Base-by-base conservation (phyloP, 2,888 invertebrate species). In the Drosophila flavopinicola region DNA sequence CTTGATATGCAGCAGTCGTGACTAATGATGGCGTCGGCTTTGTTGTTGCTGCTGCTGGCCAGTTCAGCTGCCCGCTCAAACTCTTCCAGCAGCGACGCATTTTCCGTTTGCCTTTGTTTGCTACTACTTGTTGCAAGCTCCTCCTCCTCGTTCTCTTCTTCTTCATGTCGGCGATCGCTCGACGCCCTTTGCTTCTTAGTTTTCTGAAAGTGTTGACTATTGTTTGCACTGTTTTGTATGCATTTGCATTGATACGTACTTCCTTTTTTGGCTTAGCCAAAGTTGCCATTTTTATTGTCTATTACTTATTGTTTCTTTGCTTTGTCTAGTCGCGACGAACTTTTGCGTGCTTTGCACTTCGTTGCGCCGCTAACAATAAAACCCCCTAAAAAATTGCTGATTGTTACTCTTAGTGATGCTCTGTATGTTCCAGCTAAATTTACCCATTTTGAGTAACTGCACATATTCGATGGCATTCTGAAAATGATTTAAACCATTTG, bases 261-360 rank as follows among this genome's bases (percentile, higher is more conserved):
- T 80, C 80, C 54, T 85, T 88, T 74, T 88, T 90, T 11, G 91
- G 88, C 59, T 88, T 90, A 11, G 87, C 88, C 67, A 91, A 78
- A 20, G 91, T 91, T 35, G 91, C 91, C 91, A 91, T 91, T 59
- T 67, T 78, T 47, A 9, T 32, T 33, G 11, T 10, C n/a, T 49
- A 52, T 56, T 13, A 11, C 7, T 15, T 49, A 27, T 53, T 27
- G 20, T 20, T 27, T 3, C 9, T 7, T 5, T 20, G 27, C n/a
- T 53, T 38, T 13, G 3, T 24, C 10, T 41, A n/a, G n/a, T n/a
- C n/a, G 20, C 13, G 15, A 11, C 17, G 25, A 17, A 3, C 9
- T 42, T 51, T 44, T 58, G 66, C 58, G 76, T 38, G 29, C 17
- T 71, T 24, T 38, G 49, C 47, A 52, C 58, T 44, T 38, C 66